Percentiles rank a stretch among this genome's conserved stretches.
These are phyloP conservation scores for Taxidea taxus DNA, from an alignment of 2,113 vertebrate species.

Conservation along the genomic window DNA sequence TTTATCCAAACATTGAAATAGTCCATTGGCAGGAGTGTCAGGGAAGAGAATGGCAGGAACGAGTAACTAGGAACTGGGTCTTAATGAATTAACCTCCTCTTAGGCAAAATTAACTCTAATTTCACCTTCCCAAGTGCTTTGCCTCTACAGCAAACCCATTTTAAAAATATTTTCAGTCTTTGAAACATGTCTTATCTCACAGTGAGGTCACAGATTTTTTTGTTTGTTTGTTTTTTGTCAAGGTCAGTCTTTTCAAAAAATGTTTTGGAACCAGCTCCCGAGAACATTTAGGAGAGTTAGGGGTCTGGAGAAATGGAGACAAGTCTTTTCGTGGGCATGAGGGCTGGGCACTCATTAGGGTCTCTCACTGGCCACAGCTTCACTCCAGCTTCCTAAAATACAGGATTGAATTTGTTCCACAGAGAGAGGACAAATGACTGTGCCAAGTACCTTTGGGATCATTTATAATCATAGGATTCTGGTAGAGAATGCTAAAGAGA, in stretches of 20 bases:
- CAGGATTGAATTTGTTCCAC: neutral
- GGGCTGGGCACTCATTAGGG: neutral
- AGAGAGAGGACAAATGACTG: neutral
- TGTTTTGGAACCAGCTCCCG: neutral
- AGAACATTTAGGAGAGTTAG: neutral
- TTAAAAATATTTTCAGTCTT: neutral
- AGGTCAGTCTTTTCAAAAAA: neutral
- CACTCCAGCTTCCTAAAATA: neutral
- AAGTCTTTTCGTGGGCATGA: neutral
- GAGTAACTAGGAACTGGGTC: neutral
- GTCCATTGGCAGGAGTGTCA: neutral
- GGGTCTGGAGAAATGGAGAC: neutral
- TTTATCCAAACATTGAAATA: neutral
- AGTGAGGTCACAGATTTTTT: neutral
- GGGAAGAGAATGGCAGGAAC: neutral
- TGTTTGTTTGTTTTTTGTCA: neutral
- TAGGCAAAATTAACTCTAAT: neutral
- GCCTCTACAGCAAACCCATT: neutral
- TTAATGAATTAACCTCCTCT: conserved; percentile 11
- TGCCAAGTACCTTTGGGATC: neutral
- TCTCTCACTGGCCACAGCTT: neutral
- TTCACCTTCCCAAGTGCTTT: neutral
- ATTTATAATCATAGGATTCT: neutral
- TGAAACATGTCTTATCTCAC: neutral
- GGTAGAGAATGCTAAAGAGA: neutral